Evolutionary conservation across 2,888 invertebrate species (phyloP), one percentile per base, ranked within the genome.

Genomic region (Drosophila algonquin): DNA sequence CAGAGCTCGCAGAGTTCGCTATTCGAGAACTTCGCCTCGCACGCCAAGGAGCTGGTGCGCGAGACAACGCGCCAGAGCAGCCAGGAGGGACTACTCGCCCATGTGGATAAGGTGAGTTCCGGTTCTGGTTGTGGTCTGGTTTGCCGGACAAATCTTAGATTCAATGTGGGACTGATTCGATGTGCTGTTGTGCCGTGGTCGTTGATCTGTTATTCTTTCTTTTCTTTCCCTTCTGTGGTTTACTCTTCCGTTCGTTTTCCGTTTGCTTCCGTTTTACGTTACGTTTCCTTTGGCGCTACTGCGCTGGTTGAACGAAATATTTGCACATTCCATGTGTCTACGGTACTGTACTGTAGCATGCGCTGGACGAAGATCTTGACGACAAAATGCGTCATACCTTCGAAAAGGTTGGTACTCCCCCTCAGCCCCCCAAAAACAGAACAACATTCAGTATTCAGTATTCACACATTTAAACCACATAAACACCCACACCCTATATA

Each of bases 41-140:
- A 97, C 89, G 98, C 98, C 12, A 97, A 97, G 91, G 98, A 97
- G 84, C 92, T 98, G 63, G 97, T 98, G 1, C 94, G 96, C 54
- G 98, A 98, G 90, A 97, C 97, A 0, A 97, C 97, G 0, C 93
- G 97, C 2, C 97, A 97, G 91, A 96, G 96, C 91, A 97, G 97
- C 86, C 97, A 97, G 91, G 97, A 98, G 91, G 97, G 97, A 30
- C 90, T 97, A 6, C 93, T 97, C 9, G 97, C 97, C 2, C 97
- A 97, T 75, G 96, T 98, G 94, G 97, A 97, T 89, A 97, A 97
- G 95, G 97, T 97, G 93, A 81, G 90, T 75, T 35, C 35, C 5
- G 12, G 35, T 9, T 3, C 2, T 0, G 10, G 10, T 2, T 14
- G 14, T 3, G 21, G 14, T 40, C 21, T 8, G 18, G 18, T 8